Percentiles rank a stretch among this genome's conserved stretches.
Evolutionary conservation across 2,113 vertebrate species (phyloP).

Genomic region (Microcebus ravelobensis): DNA sequence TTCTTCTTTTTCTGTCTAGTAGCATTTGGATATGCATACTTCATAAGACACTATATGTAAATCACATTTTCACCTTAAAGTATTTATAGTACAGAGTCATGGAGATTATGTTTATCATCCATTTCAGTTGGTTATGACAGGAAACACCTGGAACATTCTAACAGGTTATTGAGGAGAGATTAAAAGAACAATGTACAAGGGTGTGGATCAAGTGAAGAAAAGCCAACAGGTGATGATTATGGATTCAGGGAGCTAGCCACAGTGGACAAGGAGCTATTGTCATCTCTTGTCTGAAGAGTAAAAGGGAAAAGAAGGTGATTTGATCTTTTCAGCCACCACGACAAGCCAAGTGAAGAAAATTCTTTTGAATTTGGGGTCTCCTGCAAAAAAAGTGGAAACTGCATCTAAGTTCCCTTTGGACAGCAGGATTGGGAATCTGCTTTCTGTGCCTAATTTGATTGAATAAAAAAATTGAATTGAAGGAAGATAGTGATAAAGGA

Average conservation of each 20-base stretch:
- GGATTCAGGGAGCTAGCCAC: background rate
- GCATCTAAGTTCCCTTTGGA: background rate
- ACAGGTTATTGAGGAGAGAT: background rate
- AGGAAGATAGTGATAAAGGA: background rate
- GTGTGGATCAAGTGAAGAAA: background rate
- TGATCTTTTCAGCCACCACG: background rate
- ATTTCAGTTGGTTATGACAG: background rate
- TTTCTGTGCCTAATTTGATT: background rate
- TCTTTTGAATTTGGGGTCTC: background rate
- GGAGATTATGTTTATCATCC: background rate
- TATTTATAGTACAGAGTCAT: background rate
- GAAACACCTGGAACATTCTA: background rate
- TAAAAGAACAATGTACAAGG: background rate
- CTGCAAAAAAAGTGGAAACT: background rate
- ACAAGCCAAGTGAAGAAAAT: background rate
- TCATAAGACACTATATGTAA: background rate
- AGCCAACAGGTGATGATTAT: background rate
- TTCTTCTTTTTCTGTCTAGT: background rate
- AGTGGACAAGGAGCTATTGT: background rate
- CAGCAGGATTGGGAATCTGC: background rate
- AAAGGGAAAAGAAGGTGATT: background rate
- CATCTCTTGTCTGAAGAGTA: background rate
- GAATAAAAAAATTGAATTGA: background rate
- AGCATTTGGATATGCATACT: background rate
- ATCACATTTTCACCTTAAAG: constrained; percentile 4